Conservation (phyloP, 1,140 invertebrate species). For the Trichoplusia ni region DNA sequence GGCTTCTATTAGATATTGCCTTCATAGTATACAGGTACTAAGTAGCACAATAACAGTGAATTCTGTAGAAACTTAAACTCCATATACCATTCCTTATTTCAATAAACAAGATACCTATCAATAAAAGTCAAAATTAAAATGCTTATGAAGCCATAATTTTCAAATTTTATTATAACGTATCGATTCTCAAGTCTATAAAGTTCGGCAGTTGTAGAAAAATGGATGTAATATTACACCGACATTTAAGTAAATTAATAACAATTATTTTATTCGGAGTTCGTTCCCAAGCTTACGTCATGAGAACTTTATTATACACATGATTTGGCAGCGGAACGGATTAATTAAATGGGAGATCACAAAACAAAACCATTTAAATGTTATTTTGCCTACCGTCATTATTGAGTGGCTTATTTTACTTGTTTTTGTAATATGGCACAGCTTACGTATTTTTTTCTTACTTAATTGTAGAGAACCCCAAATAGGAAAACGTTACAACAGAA, state of each 20-base stretch:
- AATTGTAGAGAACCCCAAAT: too few species aligned
- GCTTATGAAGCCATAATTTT: slow-evolving; percentile 12
- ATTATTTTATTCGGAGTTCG: slow-evolving; percentile 6
- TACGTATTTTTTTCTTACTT: too few species aligned
- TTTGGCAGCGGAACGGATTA: slow-evolving; percentile 31
- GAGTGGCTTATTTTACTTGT: slow-evolving; percentile 6
- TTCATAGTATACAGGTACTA: too few species aligned
- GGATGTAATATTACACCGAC: slow-evolving; percentile 18
- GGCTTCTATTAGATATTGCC: too few species aligned
- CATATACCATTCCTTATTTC: slow-evolving; percentile 18
- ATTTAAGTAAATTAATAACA: slow-evolving; percentile 25
- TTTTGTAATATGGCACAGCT: not conserved
- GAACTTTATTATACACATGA: slow-evolving; percentile 27
- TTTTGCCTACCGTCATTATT: slow-evolving; percentile 32
- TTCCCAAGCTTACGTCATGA: slow-evolving; percentile 30
- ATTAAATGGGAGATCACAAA: slow-evolving; percentile 26
- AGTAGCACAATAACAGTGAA: too few species aligned
- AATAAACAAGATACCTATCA: slow-evolving; percentile 18
- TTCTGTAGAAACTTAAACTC: not conserved
- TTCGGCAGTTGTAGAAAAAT: slow-evolving; percentile 16
- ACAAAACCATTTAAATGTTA: slow-evolving; percentile 29
- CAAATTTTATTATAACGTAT: slow-evolving; percentile 22
- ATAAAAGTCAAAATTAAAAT: slow-evolving; percentile 23
- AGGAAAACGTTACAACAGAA: too few species aligned
- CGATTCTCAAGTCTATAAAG: not conserved